Conservation (phyloP, 2,888 invertebrate genomes). For the Diaprepes abbreviatus region DNA sequence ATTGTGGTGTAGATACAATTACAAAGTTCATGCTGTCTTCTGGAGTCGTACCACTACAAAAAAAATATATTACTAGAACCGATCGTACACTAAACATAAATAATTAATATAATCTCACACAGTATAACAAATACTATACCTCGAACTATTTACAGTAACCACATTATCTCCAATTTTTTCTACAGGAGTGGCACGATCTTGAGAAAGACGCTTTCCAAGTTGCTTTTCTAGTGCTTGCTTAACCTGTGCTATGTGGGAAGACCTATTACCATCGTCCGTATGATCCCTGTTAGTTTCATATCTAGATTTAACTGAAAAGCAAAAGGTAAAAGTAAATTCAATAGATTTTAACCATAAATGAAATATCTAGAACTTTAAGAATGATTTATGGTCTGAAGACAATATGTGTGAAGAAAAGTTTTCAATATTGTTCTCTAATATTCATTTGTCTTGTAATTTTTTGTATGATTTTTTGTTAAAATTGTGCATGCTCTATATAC, state of each 20-base stretch:
- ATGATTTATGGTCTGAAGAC: too few relatives aligned
- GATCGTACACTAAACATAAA: too few relatives aligned
- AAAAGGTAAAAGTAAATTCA: too few relatives aligned
- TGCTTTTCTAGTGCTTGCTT: conserved; percentile 57
- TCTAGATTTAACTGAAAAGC: conserved; percentile 27
- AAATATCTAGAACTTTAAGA: too few relatives aligned
- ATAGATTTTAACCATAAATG: too few relatives aligned
- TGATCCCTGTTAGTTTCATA: conserved; percentile 44
- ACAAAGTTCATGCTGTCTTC: conserved; percentile 61
- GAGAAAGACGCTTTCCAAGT: conserved; percentile 53
- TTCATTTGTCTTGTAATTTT: too few relatives aligned
- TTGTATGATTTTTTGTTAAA: too few relatives aligned
- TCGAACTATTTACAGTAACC: conserved; percentile 58
- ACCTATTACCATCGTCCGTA: conserved; percentile 55
- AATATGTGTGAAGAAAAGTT: too few relatives aligned
- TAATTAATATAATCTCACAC: too few relatives aligned
- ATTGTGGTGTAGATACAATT: conserved; percentile 61
- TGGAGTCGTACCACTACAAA: conserved; percentile 53
- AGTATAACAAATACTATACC: conserved; percentile 35
- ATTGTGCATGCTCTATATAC: too few relatives aligned
- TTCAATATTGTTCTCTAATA: too few relatives aligned
- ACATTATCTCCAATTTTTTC: conserved; percentile 50
- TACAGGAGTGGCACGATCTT: conserved; percentile 43
- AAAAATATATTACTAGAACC: not conserved
- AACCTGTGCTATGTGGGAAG: conserved; percentile 54